These are phyloP conservation scores for Alectoris magna DNA, from an alignment of 2,797 vertebrate species.

Conservation along the genomic window DNA sequence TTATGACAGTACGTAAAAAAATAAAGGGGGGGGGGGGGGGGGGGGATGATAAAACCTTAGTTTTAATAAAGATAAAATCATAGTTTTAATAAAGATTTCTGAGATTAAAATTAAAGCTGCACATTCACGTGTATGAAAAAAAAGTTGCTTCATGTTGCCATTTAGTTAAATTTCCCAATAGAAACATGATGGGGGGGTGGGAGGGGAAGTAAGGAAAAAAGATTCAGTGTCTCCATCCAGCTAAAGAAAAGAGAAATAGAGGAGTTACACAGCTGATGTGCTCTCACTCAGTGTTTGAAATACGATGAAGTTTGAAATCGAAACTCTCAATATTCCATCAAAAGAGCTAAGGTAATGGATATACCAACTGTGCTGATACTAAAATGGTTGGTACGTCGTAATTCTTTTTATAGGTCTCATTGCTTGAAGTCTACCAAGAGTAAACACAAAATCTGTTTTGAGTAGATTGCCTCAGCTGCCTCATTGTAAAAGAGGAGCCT, in stretches of 20 bases:
- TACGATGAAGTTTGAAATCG: slow-evolving; percentile 1
- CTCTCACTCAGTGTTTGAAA: background rate
- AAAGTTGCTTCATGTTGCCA: background rate
- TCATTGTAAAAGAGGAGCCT: slow-evolving; percentile 23
- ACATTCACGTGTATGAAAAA: background rate
- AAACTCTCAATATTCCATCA: slow-evolving; percentile 27
- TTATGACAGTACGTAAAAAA: background rate
- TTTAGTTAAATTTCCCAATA: background rate
- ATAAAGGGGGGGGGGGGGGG: too few species aligned
- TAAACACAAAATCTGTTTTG: slow-evolving; percentile 44
- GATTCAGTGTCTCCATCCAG: background rate
- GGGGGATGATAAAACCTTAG: background rate
- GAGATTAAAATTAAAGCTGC: background rate
- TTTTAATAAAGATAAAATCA: background rate
- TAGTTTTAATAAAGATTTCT: background rate
- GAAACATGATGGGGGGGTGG: background rate
- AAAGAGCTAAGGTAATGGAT: slow-evolving; percentile 32
- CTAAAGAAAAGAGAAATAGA: slow-evolving; percentile 13
- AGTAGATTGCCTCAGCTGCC: slow-evolving; percentile 18
- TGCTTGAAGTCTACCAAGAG: slow-evolving; percentile 2
- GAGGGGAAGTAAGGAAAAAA: background rate
- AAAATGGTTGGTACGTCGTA: slow-evolving; percentile 26
- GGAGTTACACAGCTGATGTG: background rate
- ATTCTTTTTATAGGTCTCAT: slow-evolving; percentile 56
- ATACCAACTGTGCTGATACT: slow-evolving; percentile 5